Base-by-base conservation (phyloP, 30 jellyfish, hydroid and myxozoan species). In the Catostylus mosaicus region DNA sequence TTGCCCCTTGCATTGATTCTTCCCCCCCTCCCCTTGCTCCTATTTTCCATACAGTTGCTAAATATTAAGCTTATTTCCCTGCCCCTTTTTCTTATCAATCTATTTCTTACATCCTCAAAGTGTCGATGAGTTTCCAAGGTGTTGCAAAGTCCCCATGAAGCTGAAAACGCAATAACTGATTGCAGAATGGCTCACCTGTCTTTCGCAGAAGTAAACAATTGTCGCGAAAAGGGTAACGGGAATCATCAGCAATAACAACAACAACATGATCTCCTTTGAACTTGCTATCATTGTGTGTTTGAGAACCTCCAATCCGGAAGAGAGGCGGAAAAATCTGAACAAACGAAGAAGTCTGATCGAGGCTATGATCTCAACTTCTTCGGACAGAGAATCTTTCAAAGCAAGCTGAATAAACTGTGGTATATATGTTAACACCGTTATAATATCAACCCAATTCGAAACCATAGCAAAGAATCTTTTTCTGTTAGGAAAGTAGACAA, bases 181-280 rank as follows among this genome's bases (percentile, higher is more conserved):
- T n/a, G n/a, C n/a, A n/a, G n/a, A 50, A 50, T 5, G 0, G 16
- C 94, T 68, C 72, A 85, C 96, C 71, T 78, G 38, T 82, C 97
- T 87, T 82, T 93, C 98, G 47, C 97, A 93, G 80, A 74, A 88
- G 77, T 86, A 88, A 12, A 93, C 98, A 46, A 88, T 88, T 36
- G 98, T 93, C 3, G 98, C 97, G 75, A 93, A 93, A 8, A 93
- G 43, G n/a, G 98, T 84, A 27, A 93, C 98, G 3, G 98, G 98
- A n/a, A 93, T 87, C 95, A 84, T 78, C 75, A 93, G 60, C 85
- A 93, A 60, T 63, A 93, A 76, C 82, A 93, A 63, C 69, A 93
- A 67, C 90, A 93, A 69, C 46, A 93, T 31, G 65, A 93, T 68
- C 63, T 93, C 98, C 56, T 80, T 93, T 20, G 98, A 93, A 51